phyloP scores from a whole-genome alignment of 2,113 vertebrate species.

The Hucho hucho region DNA sequence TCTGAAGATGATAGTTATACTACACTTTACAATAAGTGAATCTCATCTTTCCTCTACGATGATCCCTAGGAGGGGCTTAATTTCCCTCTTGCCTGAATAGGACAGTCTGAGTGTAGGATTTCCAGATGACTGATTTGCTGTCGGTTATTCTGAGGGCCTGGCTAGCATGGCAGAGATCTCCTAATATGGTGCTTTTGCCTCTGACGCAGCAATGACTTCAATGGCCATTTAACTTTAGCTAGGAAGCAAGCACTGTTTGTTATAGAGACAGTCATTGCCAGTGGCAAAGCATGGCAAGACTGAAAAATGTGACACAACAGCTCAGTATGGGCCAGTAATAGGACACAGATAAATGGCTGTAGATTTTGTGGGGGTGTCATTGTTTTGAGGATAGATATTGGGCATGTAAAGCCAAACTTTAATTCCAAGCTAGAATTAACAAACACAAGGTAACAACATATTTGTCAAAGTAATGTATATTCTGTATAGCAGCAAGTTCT shows the following conservation, averaged over 20 bases:
- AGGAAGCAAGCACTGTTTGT: constrained; percentile 38
- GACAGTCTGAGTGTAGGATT: constrained; percentile 34
- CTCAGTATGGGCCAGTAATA: constrained; percentile 33
- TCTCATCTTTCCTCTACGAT: background rate
- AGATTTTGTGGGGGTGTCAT: background rate
- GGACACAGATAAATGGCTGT: constrained; percentile 43
- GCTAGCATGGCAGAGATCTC: constrained; percentile 29
- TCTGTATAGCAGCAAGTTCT: no score
- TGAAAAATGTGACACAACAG: constrained; percentile 31
- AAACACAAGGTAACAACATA: no score
- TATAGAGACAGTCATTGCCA: background rate
- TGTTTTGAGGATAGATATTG: background rate
- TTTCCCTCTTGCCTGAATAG: background rate
- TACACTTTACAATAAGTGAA: background rate
- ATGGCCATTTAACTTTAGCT: constrained; percentile 24
- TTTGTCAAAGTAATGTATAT: no score
- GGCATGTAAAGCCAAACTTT: background rate
- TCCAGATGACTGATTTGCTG: constrained; percentile 45
- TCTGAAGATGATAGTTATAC: background rate
- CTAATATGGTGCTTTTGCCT: constrained; percentile 57
- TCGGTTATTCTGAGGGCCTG: constrained; percentile 59
- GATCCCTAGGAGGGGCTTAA: background rate
- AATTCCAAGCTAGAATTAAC: no score
- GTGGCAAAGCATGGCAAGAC: constrained; percentile 6
- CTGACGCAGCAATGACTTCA: background rate